phyloP scores from a whole-genome alignment of 2,113 vertebrate genomes.

The Columbina picui region DNA sequence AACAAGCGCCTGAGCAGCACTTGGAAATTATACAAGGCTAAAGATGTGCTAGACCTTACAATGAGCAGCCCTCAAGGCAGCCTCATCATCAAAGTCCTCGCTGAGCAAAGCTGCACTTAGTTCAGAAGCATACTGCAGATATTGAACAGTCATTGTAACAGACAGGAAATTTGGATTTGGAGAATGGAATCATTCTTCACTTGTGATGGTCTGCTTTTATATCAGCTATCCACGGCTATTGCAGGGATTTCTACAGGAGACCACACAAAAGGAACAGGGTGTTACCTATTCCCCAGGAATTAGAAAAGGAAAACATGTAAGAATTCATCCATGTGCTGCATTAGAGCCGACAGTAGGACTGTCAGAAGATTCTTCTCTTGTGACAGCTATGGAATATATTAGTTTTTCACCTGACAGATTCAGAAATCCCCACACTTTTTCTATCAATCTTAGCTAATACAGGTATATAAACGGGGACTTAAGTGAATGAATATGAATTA shows the following conservation, averaged over 20 bases:
- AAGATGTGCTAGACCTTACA: neutral
- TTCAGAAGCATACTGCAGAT: neutral
- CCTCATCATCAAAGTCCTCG: neutral
- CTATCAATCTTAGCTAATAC: neutral
- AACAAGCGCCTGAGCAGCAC: neutral
- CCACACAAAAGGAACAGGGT: neutral
- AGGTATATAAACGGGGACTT: neutral
- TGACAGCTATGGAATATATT: neutral
- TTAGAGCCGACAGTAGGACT: neutral
- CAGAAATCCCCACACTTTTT: neutral
- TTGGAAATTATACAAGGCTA: neutral
- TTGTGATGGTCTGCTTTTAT: neutral
- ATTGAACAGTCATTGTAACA: neutral
- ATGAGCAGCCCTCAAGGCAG: neutral
- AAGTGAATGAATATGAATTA: neutral
- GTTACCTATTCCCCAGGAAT: neutral
- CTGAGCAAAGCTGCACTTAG: neutral
- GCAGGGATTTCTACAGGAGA: neutral
- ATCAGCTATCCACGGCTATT: neutral
- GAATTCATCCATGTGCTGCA: neutral
- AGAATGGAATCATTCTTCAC: neutral
- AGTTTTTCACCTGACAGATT: neutral
- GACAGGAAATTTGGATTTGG: neutral
- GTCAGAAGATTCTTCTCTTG: neutral
- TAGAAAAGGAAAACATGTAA: neutral